These are phyloP conservation scores for Fragum fragum DNA, from an alignment of 2,888 invertebrate genomes.

Conservation along the genomic window DNA sequence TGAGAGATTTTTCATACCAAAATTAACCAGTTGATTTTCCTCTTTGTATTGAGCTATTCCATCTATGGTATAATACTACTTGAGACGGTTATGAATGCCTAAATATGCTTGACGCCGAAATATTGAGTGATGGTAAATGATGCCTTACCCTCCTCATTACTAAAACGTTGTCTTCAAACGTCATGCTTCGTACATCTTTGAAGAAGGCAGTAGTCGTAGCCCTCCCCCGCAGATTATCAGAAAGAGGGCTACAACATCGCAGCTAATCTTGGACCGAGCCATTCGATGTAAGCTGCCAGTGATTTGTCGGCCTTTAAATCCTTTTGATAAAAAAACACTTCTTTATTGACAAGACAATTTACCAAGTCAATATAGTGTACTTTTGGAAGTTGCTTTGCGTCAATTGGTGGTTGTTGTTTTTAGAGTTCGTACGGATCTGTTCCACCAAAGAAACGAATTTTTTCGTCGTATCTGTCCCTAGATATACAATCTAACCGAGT, in stretches of 20 bases:
- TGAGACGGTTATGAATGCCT: too few relatives aligned
- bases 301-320: slow-evolving; percentile 10
- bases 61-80: too few relatives aligned
- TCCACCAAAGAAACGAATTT: slow-evolving; percentile 14
- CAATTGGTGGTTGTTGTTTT: slow-evolving; percentile 3
- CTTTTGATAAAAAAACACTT: not conserved
- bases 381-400: not conserved
- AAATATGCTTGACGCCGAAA: too few relatives aligned
- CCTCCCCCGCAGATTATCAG: too few relatives aligned
- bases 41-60: too few relatives aligned
- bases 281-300: not conserved
- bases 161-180: not conserved
- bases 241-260: too few relatives aligned
- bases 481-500: not conserved
- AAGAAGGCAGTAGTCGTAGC: not conserved
- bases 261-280: too few relatives aligned
- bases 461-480: slow-evolving; percentile 22
- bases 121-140: too few relatives aligned
- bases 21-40: too few relatives aligned
- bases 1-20: too few relatives aligned
- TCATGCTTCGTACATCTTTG: slow-evolving; percentile 2
- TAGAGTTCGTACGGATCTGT: slow-evolving; percentile 28
- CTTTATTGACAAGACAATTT: not conserved
- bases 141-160: not conserved
- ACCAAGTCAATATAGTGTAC: not conserved